Base-by-base conservation (phyloP, 2,888 invertebrate species). In the Eupeodes luniger region DNA sequence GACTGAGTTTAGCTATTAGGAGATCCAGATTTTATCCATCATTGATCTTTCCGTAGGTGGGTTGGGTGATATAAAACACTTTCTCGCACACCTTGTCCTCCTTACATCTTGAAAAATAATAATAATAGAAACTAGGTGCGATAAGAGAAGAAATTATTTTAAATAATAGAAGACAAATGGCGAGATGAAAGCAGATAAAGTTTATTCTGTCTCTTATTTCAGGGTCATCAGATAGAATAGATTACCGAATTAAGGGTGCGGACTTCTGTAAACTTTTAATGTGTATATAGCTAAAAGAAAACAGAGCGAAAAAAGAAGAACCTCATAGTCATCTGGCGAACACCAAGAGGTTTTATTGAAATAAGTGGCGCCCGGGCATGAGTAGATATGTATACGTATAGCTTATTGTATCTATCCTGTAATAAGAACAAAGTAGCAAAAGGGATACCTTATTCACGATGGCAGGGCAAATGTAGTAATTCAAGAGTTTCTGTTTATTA, bases 121-220 rank as follows among this genome's bases (percentile, higher is more conserved):
- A 10, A n/a, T 36, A 72, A 86, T 64, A 75, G 27, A 51, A 86
- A 83, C 79, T 76, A 83, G 86, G 76, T 87, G 83, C 70, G 83
- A 87, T 80, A 83, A 80, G 83, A 83, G 76, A 61, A 72, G 72
- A 72, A 87, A 87, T 87, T 87, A 83, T 87, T 83, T 83, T 72
- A 87, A 83, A 83, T 87, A 87, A 87, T 87, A 83, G 83, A 83
- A 83, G 80, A 83, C 83, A 87, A 87, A 87, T 83, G 79, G 61
- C 55, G 19, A 83, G 72, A 83, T 83, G 75, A 76, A 66, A 51
- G 16, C 53, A 75, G 66, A 83, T 87, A 83, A 66, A 83, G 55
- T 83, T 87, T 62, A 87, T 76, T 80, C 67, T 53, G 83, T 76
- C 69, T 82, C 53, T 49, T 40, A 40, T 82, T 70, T 79, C 47